Conservation (phyloP, 2,888 invertebrate species). For the Xanthostigma xanthostigma region DNA sequence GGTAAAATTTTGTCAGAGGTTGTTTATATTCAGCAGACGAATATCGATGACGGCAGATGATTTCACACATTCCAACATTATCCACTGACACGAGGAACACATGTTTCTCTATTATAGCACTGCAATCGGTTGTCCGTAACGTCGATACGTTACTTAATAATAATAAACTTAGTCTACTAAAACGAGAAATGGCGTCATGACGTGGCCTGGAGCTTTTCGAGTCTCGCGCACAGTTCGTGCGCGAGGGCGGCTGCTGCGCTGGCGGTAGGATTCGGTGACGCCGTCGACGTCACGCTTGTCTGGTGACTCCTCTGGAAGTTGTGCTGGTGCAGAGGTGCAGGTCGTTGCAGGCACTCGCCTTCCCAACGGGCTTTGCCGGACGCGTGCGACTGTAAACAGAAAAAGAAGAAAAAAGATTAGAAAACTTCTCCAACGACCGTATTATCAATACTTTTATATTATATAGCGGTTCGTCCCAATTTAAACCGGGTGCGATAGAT, state of each 20-base stretch:
- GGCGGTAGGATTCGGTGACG: background rate
- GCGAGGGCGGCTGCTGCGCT: slow-evolving; percentile 22
- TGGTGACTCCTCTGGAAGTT: slow-evolving; percentile 6
- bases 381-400: slow-evolving; percentile 47
- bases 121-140: no score
- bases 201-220: slow-evolving; percentile 36
- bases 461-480: no score
- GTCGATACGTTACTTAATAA: no score
- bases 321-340: slow-evolving; percentile 18
- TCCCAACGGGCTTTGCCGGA: slow-evolving; percentile 56
- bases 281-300: slow-evolving; percentile 1
- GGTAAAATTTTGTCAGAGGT: no score
- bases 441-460: no score
- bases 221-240: slow-evolving; percentile 35
- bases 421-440: no score
- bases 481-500: no score
- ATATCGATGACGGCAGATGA: no score
- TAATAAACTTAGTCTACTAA: slow-evolving; percentile 14
- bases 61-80: no score
- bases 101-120: no score
- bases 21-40: no score
- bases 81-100: no score
- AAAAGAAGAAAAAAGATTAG: slow-evolving; percentile 12
- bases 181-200: slow-evolving; percentile 32
- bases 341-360: slow-evolving; percentile 39